Evolutionary conservation across 2,888 invertebrate species (phyloP), one percentile per base, ranked within the genome.

Genomic region (Gnatocerus cornutus): DNA sequence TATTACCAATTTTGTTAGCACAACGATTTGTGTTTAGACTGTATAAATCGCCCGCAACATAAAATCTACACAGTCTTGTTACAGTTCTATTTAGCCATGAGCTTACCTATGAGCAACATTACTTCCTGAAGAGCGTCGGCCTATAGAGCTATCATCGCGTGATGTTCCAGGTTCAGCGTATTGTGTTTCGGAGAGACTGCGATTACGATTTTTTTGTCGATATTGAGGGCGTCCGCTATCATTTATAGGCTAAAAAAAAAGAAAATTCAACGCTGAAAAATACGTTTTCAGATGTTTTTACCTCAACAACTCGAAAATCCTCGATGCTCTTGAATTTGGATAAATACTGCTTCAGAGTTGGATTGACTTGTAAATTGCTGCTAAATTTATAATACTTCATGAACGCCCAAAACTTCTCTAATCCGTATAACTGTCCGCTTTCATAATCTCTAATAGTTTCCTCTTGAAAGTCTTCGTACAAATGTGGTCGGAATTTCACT

Each of bases 321-420:
- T 97, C 96, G 77, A 96, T 92, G 73, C 90, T 94, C 80, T 94
- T 93, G 85, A 94, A 97, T 81, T 92, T 92, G 67, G 90, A 88
- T 65, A 97, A 86, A 81, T 91, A 90, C 62, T 91, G 92, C 71
- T 90, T 87, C 45, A 97, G 86, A 79, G 90, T 90, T 0, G 92
- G 88, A 73, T 93, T 92, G 37, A 96, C 93, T 71, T 91, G 90
- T 52, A 96, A 86, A 71, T 92, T 90, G 16, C 86, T 87, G 30
- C 92, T 90, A 81, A 95, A 91, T 84, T 93, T 95, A 86, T 95
- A 98, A 88, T 98, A 99, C 86, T 98, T 98, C 68, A 97, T 87
- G 89, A 99, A 99, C 50, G 98, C 98, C 97, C 99, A 98, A 87
- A 99, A 99, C 85, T 99, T 99, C 87, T 99, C 99, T 76, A 99